Base-by-base conservation (phyloP, 2,888 invertebrate species). In the Ophioninae sp. region DNA sequence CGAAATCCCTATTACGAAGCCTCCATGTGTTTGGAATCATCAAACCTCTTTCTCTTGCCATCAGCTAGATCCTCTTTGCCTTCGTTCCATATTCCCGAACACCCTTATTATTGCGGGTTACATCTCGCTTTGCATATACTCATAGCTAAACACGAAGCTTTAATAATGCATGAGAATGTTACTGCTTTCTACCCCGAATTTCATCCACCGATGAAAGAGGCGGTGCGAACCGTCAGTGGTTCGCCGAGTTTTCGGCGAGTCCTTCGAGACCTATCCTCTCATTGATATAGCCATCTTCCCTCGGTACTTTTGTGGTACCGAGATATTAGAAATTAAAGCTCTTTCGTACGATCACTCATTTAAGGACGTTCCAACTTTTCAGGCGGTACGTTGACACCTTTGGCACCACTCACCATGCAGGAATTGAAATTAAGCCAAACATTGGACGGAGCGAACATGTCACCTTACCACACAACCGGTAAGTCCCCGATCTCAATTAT, bases 341-440 rank as follows among this genome's bases (percentile, higher is more conserved):
- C 56, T 23, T n/a, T 50, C 7, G 30, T 21, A 41, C 23, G 20
- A 10, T n/a, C 21, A n/a, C 13, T 61, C 10, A 50, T 80, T 80
- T 13, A 13, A 50, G 50, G 13, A 17, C 50, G 17, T 50, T 50
- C 17, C 13, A 50, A 50, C 13, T 50, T 50, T 50, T 50, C 95
- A 93, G 93, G 95, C 93, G 94, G 95, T 93, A 94, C 96, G 87
- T 93, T 96, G 93, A 95, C 96, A 89, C 96, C 96, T 88, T 93
- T 96, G 93, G 95, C 96, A 88, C 96, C 96, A 88, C 95, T 96
- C 93, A 95, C 94, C 93, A 95, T 96, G 95, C 96, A 96, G 94
- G 96, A 96, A 93, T 95, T 96, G 94, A 96, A 96, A 94, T 94
- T 95, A 90, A 95, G 94, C 92, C 93, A 95, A 90, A 94, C 95